Conservation (phyloP, 30 jellyfish, hydroid and myxozoan species). For the Haliclystus octoradiatus region DNA sequence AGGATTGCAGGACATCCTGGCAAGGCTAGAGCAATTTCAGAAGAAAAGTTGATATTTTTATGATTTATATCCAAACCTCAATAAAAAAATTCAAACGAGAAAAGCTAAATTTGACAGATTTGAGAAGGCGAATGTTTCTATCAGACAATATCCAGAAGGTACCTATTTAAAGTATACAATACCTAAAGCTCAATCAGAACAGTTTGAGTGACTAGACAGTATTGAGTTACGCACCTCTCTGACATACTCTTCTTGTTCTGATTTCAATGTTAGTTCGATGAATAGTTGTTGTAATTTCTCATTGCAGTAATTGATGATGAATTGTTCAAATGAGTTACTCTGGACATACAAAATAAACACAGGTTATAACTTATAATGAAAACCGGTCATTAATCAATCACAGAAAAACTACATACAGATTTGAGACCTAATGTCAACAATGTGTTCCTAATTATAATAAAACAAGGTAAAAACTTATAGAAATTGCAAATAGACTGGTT, state of each 20-base stretch:
- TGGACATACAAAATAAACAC: not conserved
- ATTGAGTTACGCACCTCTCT: slow-evolving; percentile 57
- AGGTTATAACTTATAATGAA: not conserved
- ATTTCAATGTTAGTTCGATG: slow-evolving; percentile 78
- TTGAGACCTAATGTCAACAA: not conserved
- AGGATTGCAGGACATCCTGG: no score
- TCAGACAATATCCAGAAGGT: no score
- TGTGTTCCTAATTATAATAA: not conserved
- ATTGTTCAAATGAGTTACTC: slow-evolving; percentile 87
- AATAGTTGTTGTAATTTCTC: slow-evolving; percentile 89
- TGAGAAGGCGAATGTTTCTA: no score
- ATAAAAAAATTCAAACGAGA: not conserved
- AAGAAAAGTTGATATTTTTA: not conserved
- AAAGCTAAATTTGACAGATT: not conserved
- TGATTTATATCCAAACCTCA: not conserved
- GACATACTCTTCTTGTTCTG: slow-evolving; percentile 90
- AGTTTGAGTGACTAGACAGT: no score
- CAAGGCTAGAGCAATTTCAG: no score
- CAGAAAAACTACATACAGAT: not conserved
- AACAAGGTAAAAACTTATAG: no score
- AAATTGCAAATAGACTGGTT: no score
- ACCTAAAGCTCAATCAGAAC: no score
- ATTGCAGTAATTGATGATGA: slow-evolving; percentile 85
- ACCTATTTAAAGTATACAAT: no score
- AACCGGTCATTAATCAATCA: not conserved